Evolutionary conservation across 2,113 vertebrate species (phyloP), one percentile per base, ranked within the genome.

Genomic region (Antechinus stuartii): DNA sequence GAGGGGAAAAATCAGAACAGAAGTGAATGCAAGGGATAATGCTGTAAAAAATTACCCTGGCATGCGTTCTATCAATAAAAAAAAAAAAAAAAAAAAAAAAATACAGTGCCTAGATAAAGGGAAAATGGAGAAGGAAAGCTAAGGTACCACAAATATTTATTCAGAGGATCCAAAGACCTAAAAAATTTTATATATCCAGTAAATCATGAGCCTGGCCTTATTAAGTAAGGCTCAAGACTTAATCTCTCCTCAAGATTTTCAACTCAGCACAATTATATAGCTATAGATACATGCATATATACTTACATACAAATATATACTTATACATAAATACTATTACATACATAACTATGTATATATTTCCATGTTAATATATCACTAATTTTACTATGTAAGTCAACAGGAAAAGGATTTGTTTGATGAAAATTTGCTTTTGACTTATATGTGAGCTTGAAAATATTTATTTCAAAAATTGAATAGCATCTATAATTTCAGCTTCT

Each of bases 401-500:
- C 90, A 49, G 16, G 50, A 93, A 96, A 96, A 93, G 23, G 24
- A 30, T 10, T 49, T 91, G 19, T 49, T 93, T 96, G 90, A 54
- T 93, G 91, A 89, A 76, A 54, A 49, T 26, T 23, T 95, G 27
- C 49, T 96, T 95, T 96, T 68, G 61, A 24, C 30, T 47, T 55
- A 91, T 14, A 95, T 46, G 14, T 96, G 92, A 92, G 10, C 47
- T 53, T 92, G 26, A 26, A 53, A 95, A 56, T n/a, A 56, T 95
- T 94, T 92, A 91, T 95, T 95, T 24, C 93, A 61, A 93, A 94
- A 90, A 50, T 90, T 95, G 23, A 30, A n/a, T 91, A 35, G 57
- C 35, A 47, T 35, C 47, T 49, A 0, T 56, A 92, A 89, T 42
- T 94, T 95, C 53, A 57, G 89, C n/a, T 95, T 91, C 42, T 61